Conservation (phyloP, 53 echinoderm and acorn worm genomes). For the Mesocentrotus franciscanus region DNA sequence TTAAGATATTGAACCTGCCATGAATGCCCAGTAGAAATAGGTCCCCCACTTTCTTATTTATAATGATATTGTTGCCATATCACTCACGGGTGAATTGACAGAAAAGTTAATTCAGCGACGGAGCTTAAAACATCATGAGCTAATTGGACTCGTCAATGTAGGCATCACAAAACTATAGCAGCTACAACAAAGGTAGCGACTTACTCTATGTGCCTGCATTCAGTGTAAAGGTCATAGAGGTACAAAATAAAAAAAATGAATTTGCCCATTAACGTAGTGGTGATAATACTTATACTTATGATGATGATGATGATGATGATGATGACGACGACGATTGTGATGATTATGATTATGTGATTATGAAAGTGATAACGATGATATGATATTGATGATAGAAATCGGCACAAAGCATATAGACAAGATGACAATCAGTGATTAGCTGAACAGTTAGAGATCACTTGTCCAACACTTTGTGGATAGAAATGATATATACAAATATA, state of each 20-base stretch:
- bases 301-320: background rate
- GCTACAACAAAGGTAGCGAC: background rate
- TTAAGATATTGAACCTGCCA: background rate
- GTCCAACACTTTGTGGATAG: background rate
- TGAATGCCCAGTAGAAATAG: conserved; percentile 25
- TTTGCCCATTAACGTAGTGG: background rate
- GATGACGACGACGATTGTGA: background rate
- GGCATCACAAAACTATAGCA: background rate
- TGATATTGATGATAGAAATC: background rate
- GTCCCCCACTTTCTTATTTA: background rate
- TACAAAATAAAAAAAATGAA: background rate
- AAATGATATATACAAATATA: no score
- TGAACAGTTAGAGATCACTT: background rate
- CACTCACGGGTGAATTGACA: conserved; percentile 17
- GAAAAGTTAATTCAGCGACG: background rate
- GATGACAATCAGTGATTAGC: background rate
- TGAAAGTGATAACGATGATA: background rate
- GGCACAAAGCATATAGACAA: background rate
- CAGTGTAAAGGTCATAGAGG: background rate
- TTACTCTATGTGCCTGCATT: background rate
- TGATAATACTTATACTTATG: background rate
- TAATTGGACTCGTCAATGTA: conserved; percentile 4
- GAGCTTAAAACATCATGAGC: conserved; percentile 3
- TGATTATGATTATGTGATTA: background rate
- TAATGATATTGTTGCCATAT: background rate